Evolutionary conservation across 2,797 vertebrate species (phyloP), one percentile per base, ranked within the genome.

Genomic region (Tokudaia tokunoshimensis): DNA sequence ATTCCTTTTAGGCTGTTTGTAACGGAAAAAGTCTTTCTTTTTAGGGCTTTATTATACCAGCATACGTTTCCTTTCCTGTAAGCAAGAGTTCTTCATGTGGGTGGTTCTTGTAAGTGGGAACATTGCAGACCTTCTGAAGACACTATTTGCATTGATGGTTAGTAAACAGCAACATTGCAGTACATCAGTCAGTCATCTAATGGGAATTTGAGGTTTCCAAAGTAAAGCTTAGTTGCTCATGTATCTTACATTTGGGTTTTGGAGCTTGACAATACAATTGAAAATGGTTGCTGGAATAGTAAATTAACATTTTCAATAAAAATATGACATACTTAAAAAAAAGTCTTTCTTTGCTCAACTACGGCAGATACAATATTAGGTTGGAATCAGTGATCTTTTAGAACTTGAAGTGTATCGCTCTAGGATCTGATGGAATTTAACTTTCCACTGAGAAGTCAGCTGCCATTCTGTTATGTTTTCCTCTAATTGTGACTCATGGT

Each of bases 11-110:
- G 79, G 11, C 5, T 20, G 52, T 59, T 81, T 59, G 57, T 80
- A n/a, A 55, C 78, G 55, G 22, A 24, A 81, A 57, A 81, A 59
- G 11, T 8, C 34, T 41, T 41, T 41, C 41, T 99, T 99, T 99
- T 99, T 99, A 85, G 84, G 84, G 84, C 63, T 47, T 70, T n/a
- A 86, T 70, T 70, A n/a, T 70, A 52, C 34, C 65, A 37, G 44
- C 44, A 22, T 22, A 8, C 11, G 1, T 52, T 86, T 52, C 83
- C 31, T 50, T 50, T 6, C 31, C 1, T 52, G 20, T 86, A 52
- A 86, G 83, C 34, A 70, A 24, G 31, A 67, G 63, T 50, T 85
- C 20, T 47, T 47, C 24, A 24, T 52, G 83, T 63, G n/a, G 63
- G 63, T 52, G 63, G 31, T 67, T 70, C 65, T 70, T 0, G 2